Percentiles rank a stretch among this genome's conserved stretches.
phyloP scores from a whole-genome alignment of 1,140 invertebrate species.

The Polyergus mexicanus region DNA sequence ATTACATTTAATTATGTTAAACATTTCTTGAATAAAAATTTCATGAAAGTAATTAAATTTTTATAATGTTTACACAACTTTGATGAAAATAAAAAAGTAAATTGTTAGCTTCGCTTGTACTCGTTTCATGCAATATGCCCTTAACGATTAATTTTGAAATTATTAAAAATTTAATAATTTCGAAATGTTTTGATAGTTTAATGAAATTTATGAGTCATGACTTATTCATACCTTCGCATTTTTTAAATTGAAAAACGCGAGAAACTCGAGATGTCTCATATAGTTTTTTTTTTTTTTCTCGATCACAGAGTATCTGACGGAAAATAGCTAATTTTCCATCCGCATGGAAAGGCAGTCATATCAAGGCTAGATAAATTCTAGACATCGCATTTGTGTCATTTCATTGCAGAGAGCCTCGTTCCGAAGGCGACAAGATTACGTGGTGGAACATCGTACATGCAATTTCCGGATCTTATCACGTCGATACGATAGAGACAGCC shows the following conservation, averaged over 20 bases:
- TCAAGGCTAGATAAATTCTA: constrained; percentile 54
- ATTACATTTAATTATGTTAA: not conserved
- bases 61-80: too few species aligned
- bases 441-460: constrained; percentile 59
- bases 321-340: constrained; percentile 50
- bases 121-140: not conserved
- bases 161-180: not conserved
- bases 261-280: not conserved
- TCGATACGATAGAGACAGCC: constrained; percentile 73
- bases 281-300: not conserved
- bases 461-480: constrained; percentile 70
- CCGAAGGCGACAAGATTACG: constrained; percentile 55
- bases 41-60: not conserved
- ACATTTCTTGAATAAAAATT: not conserved
- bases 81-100: not conserved
- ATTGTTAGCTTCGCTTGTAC: not conserved
- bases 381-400: constrained; percentile 51
- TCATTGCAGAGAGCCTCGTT: constrained; percentile 53
- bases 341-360: constrained; percentile 38
- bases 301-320: constrained; percentile 13
- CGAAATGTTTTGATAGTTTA: not conserved
- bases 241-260: constrained; percentile 4
- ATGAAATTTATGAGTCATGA: not conserved
- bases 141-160: not conserved
- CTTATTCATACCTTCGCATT: not conserved